A percentile compares a stretch with the other conserved stretches of the same genome.
Evolutionary conservation across 2,113 vertebrate species (phyloP).

Genomic region (Cephalopterus ornatus): DNA sequence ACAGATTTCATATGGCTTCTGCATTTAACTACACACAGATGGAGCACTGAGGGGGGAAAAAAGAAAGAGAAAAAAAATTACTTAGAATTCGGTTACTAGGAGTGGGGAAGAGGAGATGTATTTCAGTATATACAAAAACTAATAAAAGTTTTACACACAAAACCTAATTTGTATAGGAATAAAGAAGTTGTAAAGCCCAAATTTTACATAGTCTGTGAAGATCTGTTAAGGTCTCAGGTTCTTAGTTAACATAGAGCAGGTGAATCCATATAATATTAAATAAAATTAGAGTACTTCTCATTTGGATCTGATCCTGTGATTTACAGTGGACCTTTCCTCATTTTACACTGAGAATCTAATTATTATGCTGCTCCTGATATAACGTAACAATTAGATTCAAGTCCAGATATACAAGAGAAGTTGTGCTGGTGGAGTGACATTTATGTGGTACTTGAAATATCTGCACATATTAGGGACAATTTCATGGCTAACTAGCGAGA

Average conservation of each 20-base stretch:
- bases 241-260: background rate
- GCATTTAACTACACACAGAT: background rate
- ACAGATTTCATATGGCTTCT: background rate
- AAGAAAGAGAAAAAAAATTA: background rate
- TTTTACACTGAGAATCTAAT: background rate
- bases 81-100: background rate
- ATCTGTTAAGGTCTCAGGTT: background rate
- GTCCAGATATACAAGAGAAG: background rate
- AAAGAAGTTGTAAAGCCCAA: background rate
- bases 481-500: background rate
- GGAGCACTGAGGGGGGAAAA: background rate
- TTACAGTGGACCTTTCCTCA: background rate
- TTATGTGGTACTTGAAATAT: conserved; percentile 2
- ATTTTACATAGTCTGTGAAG: background rate
- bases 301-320: background rate
- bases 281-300: background rate
- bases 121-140: background rate
- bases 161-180: background rate
- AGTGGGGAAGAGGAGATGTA: background rate
- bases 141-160: background rate
- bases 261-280: background rate
- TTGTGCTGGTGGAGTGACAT: background rate
- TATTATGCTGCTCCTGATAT: background rate
- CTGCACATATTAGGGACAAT: background rate
- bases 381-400: background rate